Percentiles rank a stretch among this genome's conserved stretches.
These are phyloP conservation scores for Ochropleura plecta DNA, from an alignment of 2,888 invertebrate species.

Conservation along the genomic window DNA sequence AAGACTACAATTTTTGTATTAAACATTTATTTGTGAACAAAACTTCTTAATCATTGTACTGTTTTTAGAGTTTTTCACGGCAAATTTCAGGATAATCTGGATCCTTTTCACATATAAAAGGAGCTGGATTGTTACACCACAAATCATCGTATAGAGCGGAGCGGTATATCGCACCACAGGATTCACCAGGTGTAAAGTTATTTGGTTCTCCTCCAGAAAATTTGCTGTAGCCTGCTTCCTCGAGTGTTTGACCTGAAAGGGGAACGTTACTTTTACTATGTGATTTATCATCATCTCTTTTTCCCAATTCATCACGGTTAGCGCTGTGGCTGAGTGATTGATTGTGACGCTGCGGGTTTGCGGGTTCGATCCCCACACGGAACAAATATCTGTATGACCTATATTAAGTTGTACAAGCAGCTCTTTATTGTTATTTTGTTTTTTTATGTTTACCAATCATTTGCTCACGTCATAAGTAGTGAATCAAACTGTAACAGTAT, in stretches of 20 bases:
- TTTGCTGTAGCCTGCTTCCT: conserved; percentile 73
- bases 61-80: neutral
- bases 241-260: conserved; percentile 12
- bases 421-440: neutral
- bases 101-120: conserved; percentile 58
- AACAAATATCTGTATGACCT: too few relatives aligned
- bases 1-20: neutral
- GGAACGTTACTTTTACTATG: neutral
- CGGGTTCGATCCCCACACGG: too few relatives aligned
- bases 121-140: conserved; percentile 60
- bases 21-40: neutral
- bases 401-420: neutral
- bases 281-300: neutral
- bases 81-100: conserved; percentile 42
- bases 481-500: neutral
- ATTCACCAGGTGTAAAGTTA: conserved; percentile 68
- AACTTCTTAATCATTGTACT: neutral
- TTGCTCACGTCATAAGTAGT: neutral
- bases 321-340: too few relatives aligned
- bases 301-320: neutral
- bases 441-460: neutral
- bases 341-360: too few relatives aligned
- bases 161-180: conserved; percentile 71
- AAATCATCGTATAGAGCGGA: conserved; percentile 68
- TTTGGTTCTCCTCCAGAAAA: conserved; percentile 73